phyloP scores from a whole-genome alignment of 1,140 invertebrate genomes.

The Ostrea edulis region DNA sequence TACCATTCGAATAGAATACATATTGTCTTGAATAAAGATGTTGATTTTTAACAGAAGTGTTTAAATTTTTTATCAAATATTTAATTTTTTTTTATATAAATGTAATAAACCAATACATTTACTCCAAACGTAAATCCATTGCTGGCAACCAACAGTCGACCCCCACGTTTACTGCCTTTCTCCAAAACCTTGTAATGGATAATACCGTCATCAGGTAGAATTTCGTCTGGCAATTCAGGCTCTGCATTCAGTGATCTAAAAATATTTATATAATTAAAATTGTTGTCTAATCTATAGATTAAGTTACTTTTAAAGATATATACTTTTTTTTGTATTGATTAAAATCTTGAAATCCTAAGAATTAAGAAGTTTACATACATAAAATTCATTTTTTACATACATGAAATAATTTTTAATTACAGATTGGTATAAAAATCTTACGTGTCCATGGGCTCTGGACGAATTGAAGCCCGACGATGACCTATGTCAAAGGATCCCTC shows the following conservation, averaged over 20 bases:
- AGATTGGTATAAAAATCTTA: background rate
- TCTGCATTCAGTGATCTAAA: constrained; percentile 47
- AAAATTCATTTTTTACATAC: no score
- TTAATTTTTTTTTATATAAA: no score
- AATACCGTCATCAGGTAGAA: constrained; percentile 22
- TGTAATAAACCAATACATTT: no score
- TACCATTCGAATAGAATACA: background rate
- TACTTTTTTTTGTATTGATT: no score
- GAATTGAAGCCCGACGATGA: constrained; percentile 20
- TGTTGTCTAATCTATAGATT: background rate
- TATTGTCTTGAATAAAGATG: background rate
- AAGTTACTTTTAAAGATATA: no score
- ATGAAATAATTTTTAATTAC: background rate
- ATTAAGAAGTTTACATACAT: no score
- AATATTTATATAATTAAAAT: background rate
- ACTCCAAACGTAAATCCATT: constrained; percentile 43
- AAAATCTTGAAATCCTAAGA: no score
- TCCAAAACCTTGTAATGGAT: constrained; percentile 29
- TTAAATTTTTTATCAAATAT: no score
- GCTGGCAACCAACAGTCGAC: constrained; percentile 42
- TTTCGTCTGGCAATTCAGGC: constrained; percentile 35
- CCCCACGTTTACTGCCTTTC: constrained; percentile 45
- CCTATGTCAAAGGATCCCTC: constrained; percentile 6
- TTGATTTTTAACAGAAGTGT: no score
- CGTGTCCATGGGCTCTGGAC: constrained; percentile 36